Conservation (phyloP, 2,113 vertebrate genomes). For the Neodon shergylaensis region DNA sequence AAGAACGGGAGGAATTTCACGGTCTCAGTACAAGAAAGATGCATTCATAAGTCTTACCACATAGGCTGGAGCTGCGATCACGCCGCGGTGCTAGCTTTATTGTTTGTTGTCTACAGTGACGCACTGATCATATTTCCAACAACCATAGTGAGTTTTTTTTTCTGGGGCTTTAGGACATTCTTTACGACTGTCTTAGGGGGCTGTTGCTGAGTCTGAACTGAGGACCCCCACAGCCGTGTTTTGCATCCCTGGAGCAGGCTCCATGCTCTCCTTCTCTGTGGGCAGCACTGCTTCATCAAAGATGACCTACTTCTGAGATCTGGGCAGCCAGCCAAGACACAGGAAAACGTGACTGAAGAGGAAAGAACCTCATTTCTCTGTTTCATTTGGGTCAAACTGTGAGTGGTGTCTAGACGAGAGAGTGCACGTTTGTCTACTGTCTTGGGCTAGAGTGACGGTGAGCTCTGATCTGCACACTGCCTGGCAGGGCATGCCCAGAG, state of each 20-base stretch:
- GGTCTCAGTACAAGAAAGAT: not conserved
- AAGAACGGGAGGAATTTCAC: not conserved
- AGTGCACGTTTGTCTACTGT: not conserved
- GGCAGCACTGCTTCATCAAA: not conserved
- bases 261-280: not conserved
- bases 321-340: constrained; percentile 14
- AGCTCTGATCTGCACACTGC: not conserved
- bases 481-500: not conserved
- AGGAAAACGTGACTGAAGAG: not conserved
- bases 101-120: not conserved
- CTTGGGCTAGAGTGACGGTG: not conserved
- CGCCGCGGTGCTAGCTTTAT: not conserved
- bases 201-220: not conserved
- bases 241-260: not conserved
- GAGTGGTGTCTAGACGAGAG: not conserved
- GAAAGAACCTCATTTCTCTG: not conserved
- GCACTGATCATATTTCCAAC: not conserved
- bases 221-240: not conserved
- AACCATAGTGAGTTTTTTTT: not conserved
- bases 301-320: constrained; percentile 44
- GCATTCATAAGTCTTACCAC: no score
- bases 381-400: constrained; percentile 12
- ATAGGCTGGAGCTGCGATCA: not conserved
- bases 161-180: not conserved
- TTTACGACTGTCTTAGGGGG: not conserved